Conservation (phyloP, 2,113 vertebrate species). For the Sorex araneus region DNA sequence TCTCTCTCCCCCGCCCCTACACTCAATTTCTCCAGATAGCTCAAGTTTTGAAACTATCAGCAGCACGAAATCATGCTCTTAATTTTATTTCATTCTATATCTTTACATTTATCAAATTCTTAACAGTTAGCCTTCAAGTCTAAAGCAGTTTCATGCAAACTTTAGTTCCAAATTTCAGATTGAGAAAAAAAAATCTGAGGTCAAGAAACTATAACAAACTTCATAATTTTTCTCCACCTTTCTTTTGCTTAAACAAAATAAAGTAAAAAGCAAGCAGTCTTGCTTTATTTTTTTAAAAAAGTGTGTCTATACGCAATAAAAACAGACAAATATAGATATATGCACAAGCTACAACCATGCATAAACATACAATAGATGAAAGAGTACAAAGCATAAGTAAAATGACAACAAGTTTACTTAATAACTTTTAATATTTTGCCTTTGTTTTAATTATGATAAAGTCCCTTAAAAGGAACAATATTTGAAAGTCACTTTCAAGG, state of each 20-base stretch:
- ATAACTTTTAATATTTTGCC: conserved; percentile 11
- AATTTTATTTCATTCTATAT: not conserved
- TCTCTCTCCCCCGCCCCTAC: not conserved
- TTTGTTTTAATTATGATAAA: conserved; percentile 63
- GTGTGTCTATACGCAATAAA: not conserved
- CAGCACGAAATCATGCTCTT: conserved; percentile 36
- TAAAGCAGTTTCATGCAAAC: not conserved
- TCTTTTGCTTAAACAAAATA: not conserved
- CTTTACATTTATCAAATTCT: not conserved
- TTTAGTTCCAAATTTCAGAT: conserved; percentile 44
- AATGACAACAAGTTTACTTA: conserved; percentile 13
- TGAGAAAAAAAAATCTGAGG: conserved; percentile 51
- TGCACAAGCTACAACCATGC: too few species aligned
- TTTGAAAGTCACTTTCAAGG: conserved; percentile 72
- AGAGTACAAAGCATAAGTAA: not conserved
- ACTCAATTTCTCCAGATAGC: not conserved
- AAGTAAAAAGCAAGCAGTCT: conserved; percentile 30
- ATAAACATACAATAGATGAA: not conserved
- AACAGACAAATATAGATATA: not conserved
- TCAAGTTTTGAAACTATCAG: conserved; percentile 46
- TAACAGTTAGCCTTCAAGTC: not conserved
- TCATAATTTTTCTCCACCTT: conserved; percentile 50
- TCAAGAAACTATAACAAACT: conserved; percentile 34
- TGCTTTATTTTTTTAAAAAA: too few species aligned
- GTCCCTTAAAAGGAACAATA: conserved; percentile 69